A percentile compares a stretch with the other conserved stretches of the same genome.
Conservation (phyloP, 2,797 vertebrate species). For the Tangara arthus region DNA sequence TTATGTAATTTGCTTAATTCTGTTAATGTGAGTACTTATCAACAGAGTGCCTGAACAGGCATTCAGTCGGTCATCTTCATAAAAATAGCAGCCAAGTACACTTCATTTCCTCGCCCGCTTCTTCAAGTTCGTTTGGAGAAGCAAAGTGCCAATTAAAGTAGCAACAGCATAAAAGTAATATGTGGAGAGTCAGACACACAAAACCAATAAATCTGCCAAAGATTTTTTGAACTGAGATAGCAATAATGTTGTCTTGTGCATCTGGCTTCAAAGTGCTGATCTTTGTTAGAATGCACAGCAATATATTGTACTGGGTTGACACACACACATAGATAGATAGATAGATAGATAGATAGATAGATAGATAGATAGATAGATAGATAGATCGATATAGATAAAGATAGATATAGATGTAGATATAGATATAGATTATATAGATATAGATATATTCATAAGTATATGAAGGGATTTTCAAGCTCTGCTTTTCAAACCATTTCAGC, state of each 20-base stretch:
- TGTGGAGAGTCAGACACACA: slow-evolving; percentile 43
- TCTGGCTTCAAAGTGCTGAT: slow-evolving; percentile 34
- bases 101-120: neutral
- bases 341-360: neutral
- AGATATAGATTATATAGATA: neutral
- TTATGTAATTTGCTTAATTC: slow-evolving; percentile 33
- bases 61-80: slow-evolving; percentile 21
- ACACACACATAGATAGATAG: no score
- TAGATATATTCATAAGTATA: neutral
- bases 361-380: neutral
- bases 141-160: neutral
- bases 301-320: neutral
- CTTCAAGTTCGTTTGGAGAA: slow-evolving; percentile 17
- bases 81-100: neutral
- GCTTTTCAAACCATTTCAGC: slow-evolving; percentile 18
- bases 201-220: slow-evolving; percentile 54
- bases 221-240: slow-evolving; percentile 48
- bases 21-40: slow-evolving; percentile 22
- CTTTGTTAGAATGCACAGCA: slow-evolving; percentile 60
- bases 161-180: slow-evolving; percentile 38
- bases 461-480: neutral
- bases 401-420: neutral
- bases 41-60: neutral
- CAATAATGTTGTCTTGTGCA: slow-evolving; percentile 57
- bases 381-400: no score